Evolutionary conservation across 2,797 vertebrate genomes (phyloP).

Genomic region (Syndactyla subalaris): DNA sequence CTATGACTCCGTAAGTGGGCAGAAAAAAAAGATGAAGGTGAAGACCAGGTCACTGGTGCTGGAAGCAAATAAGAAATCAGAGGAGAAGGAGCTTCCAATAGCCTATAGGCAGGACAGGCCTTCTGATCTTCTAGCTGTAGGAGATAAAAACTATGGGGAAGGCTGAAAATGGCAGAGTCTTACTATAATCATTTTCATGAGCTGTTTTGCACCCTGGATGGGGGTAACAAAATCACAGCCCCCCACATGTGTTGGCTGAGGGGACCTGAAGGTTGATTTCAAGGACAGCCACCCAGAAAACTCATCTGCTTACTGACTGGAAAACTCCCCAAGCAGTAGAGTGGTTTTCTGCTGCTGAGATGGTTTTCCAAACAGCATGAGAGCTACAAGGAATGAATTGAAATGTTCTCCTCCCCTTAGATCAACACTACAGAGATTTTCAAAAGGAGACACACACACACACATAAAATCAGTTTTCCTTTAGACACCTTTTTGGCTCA

Average conservation of each 20-base stretch:
- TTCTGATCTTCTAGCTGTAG: background rate
- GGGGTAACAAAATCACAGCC: background rate
- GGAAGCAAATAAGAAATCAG: background rate
- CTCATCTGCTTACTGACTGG: background rate
- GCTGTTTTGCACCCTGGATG: background rate
- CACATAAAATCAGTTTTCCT: background rate
- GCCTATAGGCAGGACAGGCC: background rate
- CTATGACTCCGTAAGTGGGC: background rate
- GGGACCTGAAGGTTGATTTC: background rate
- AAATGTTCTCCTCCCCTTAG: background rate
- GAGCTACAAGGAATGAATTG: background rate
- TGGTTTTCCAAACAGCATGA: background rate
- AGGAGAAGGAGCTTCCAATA: background rate
- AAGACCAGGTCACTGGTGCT: background rate
- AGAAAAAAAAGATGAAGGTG: background rate
- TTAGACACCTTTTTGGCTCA: constrained; percentile 52
- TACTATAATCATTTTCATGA: background rate
- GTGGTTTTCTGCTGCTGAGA: background rate
- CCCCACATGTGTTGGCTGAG: background rate
- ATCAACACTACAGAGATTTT: background rate
- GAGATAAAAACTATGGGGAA: background rate
- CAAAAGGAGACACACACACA: background rate
- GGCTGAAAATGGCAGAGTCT: background rate
- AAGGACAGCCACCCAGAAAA: background rate
- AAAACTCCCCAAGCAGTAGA: background rate